phyloP scores from a whole-genome alignment of 2,113 vertebrate genomes.

The Pyxicephalus adspersus region DNA sequence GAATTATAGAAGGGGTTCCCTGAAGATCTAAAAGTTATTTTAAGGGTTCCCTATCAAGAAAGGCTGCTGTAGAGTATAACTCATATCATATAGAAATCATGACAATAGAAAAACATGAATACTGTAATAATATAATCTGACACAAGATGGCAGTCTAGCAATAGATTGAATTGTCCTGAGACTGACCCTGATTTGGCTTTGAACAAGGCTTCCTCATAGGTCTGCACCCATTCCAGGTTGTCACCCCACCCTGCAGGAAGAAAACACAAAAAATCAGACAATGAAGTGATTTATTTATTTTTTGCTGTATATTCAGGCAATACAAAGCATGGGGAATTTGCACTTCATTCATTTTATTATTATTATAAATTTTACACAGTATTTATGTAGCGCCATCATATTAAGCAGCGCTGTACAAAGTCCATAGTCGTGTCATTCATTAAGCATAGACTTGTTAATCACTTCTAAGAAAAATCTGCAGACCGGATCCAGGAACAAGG shows the following conservation, averaged over 20 bases:
- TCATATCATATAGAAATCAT: no score
- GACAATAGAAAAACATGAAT: no score
- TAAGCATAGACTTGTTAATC: no score
- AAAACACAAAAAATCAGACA: neutral
- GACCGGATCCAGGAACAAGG: neutral
- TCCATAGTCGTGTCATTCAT: no score
- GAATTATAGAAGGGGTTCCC: no score
- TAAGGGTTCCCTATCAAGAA: no score
- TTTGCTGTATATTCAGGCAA: neutral
- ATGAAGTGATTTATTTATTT: no score
- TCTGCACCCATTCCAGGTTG: constrained; percentile 93
- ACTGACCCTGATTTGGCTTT: constrained; percentile 81
- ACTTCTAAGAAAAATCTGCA: neutral
- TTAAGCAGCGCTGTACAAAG: no score
- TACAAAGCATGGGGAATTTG: neutral
- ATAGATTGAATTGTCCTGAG: neutral
- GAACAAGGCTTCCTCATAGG: constrained; percentile 90
- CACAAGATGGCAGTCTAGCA: constrained; percentile 57
- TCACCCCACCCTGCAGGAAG: constrained; percentile 89
- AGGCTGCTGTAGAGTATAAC: no score
- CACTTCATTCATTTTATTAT: no score
- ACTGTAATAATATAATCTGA: neutral
- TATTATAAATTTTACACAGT: neutral
- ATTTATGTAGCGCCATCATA: no score
- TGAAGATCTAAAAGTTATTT: no score